Evolutionary conservation across 2,113 vertebrate genomes (phyloP).

Genomic region (Eptesicus fuscus): DNA sequence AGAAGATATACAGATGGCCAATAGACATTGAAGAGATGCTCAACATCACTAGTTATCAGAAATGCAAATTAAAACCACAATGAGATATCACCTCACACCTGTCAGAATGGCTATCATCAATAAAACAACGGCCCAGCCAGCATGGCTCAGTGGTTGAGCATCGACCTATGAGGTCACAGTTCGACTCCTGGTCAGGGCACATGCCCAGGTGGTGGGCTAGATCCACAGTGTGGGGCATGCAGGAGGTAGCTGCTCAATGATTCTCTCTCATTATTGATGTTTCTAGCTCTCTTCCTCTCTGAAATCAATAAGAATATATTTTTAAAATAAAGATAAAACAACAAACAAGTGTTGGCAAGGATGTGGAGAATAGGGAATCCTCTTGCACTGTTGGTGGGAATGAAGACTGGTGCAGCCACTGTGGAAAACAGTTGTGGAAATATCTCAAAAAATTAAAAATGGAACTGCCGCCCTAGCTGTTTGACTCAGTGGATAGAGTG

Average conservation of each 20-base stretch:
- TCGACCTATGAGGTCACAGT: too few species aligned
- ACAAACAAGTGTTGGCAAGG: neutral
- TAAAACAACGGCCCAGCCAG: neutral
- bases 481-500: too few species aligned
- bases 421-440: neutral
- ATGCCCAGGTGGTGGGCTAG: too few species aligned
- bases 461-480: neutral
- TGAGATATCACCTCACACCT: neutral
- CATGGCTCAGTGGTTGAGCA: too few species aligned
- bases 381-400: neutral
- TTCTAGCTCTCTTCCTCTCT: too few species aligned
- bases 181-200: too few species aligned
- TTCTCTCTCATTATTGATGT: too few species aligned
- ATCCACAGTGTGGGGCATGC: too few species aligned
- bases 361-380: neutral
- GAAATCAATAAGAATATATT: too few species aligned
- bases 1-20: neutral
- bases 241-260: too few species aligned
- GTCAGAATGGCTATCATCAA: neutral
- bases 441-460: neutral
- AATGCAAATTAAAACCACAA: neutral
- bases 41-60: neutral
- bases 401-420: neutral
- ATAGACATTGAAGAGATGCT: neutral
- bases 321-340: neutral